A percentile compares a stretch with the other conserved stretches of the same genome.
Conservation (phyloP, 2,888 invertebrate species). For the Polydrusus cervinus region DNA sequence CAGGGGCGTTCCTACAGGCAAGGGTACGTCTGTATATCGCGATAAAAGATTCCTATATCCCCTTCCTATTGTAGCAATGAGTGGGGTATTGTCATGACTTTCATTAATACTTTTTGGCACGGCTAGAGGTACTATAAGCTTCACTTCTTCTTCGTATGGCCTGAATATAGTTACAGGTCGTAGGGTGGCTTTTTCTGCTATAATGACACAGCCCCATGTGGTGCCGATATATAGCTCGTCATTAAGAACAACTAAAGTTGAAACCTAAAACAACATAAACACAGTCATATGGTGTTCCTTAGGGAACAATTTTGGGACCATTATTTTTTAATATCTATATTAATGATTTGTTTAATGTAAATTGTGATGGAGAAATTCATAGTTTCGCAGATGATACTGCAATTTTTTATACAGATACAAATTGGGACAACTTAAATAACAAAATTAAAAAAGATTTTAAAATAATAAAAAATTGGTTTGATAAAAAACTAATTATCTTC, state of each 20-base stretch:
- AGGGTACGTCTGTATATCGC: constrained; percentile 75
- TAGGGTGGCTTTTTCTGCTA: constrained; percentile 86
- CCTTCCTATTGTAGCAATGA: constrained; percentile 86
- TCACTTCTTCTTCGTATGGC: constrained; percentile 88
- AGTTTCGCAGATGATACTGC: no score
- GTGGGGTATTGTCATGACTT: constrained; percentile 70
- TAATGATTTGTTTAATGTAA: no score
- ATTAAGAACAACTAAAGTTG: constrained; percentile 79
- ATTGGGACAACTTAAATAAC: no score
- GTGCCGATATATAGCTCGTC: constrained; percentile 92
- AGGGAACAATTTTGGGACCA: no score
- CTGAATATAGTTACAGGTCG: constrained; percentile 94
- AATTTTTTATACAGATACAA: no score
- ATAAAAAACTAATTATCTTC: no score
- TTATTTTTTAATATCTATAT: no score
- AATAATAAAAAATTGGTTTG: no score
- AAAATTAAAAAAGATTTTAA: no score
- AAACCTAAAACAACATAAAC: constrained; percentile 72
- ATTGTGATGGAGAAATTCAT: no score
- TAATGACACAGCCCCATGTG: constrained; percentile 94
- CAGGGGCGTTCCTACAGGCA: constrained; percentile 68
- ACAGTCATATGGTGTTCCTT: no score
- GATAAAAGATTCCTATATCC: constrained; percentile 87
- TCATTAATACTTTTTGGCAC: constrained; percentile 66
- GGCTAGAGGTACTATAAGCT: constrained; percentile 77